Percentiles rank a stretch among this genome's conserved stretches.
These are phyloP conservation scores for Psococerastis gibbosa DNA, from an alignment of 2,888 invertebrate genomes.

Conservation along the genomic window DNA sequence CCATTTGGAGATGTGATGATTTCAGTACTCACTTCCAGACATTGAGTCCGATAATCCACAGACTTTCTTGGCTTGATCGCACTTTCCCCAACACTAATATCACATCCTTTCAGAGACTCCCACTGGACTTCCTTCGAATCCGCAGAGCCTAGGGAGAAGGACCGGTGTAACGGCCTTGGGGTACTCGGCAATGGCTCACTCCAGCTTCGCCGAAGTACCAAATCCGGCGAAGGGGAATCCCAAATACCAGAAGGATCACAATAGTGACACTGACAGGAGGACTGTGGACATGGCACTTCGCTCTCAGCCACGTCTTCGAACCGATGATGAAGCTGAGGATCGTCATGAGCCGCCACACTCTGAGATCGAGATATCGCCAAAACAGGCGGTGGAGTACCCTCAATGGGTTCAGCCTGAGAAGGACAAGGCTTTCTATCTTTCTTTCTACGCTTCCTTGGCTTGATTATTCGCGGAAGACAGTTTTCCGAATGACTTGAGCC, in stretches of 20 bases:
- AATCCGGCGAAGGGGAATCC: conserved; percentile 29
- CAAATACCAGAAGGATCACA: conserved; percentile 58
- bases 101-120: conserved; percentile 5
- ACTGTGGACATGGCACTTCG: conserved; percentile 23
- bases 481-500: conserved; percentile 44
- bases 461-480: conserved; percentile 70
- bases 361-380: background rate
- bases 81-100: background rate
- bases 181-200: conserved; percentile 33
- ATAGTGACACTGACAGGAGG: conserved; percentile 50
- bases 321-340: conserved; percentile 25
- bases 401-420: conserved; percentile 15
- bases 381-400: conserved; percentile 17
- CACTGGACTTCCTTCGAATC: conserved; percentile 19
- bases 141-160: conserved; percentile 22
- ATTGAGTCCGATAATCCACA: conserved; percentile 22
- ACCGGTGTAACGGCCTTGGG: conserved; percentile 24
- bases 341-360: conserved; percentile 12
- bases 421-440: conserved; percentile 60
- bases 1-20: conserved; percentile 61
- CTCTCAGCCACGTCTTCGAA: conserved; percentile 25
- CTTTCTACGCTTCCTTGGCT: conserved; percentile 74
- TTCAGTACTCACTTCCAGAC: conserved; percentile 52
- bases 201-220: conserved; percentile 37
- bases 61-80: background rate